A percentile compares a stretch with the other conserved stretches of the same genome.
Conservation (phyloP, 2,113 vertebrate genomes). For the Archocentrus centrarchus region DNA sequence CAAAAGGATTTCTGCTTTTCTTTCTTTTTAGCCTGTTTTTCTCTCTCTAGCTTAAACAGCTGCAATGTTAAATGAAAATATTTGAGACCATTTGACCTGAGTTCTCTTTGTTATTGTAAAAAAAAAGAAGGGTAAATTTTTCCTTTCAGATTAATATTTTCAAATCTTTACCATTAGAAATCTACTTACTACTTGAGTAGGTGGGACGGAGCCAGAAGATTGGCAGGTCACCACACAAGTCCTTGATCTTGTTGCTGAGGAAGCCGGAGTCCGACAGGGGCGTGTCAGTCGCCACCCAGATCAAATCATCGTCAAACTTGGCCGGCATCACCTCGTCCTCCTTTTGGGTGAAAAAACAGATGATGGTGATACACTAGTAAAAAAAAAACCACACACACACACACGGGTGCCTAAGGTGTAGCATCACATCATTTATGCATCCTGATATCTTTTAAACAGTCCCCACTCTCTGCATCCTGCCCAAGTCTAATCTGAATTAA, state of each 20-base stretch:
- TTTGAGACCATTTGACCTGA: slow-evolving; percentile 44
- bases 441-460: slow-evolving; percentile 35
- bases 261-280: slow-evolving; percentile 89
- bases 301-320: slow-evolving; percentile 90
- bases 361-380: neutral
- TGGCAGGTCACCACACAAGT: slow-evolving; percentile 89
- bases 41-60: slow-evolving; percentile 35
- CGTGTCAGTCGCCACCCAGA: slow-evolving; percentile 88
- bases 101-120: slow-evolving; percentile 34
- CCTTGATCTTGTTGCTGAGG: slow-evolving; percentile 90
- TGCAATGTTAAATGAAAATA: slow-evolving; percentile 47
- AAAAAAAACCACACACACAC: neutral
- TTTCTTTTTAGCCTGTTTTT: slow-evolving; percentile 44
- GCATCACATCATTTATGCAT: slow-evolving; percentile 12
- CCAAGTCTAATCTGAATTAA: slow-evolving; percentile 61
- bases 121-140: neutral
- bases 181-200: slow-evolving; percentile 85
- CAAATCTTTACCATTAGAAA: neutral
- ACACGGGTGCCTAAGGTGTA: neutral
- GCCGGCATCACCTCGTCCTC: slow-evolving; percentile 88
- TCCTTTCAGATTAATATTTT: neutral
- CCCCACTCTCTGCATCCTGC: slow-evolving; percentile 35
- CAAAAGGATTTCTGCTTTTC: slow-evolving; percentile 45
- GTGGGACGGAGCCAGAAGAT: slow-evolving; percentile 94
- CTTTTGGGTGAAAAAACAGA: slow-evolving; percentile 22